Percentiles rank a stretch among this genome's conserved stretches.
phyloP scores from a whole-genome alignment of 2,113 vertebrate genomes.

The Probosciger aterrimus region DNA sequence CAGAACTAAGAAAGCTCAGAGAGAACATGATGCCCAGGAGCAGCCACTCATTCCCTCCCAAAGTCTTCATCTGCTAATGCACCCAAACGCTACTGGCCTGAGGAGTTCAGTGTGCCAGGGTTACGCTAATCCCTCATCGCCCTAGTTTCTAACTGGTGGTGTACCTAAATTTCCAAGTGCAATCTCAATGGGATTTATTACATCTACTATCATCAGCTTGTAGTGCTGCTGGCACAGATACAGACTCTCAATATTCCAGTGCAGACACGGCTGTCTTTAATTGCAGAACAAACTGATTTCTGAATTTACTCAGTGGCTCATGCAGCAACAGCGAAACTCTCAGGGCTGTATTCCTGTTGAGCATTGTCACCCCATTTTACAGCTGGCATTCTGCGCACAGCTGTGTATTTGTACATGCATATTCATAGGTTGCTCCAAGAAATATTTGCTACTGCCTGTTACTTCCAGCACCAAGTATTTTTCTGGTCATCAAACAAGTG shows the following conservation, averaged over 20 bases:
- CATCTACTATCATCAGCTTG: conserved; percentile 6
- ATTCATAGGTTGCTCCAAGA: neutral
- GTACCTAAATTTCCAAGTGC: conserved; percentile 58
- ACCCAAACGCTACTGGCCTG: neutral
- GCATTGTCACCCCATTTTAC: neutral
- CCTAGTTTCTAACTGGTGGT: conserved; percentile 47
- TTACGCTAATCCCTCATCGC: conserved; percentile 37
- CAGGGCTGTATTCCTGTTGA: neutral
- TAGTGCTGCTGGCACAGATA: conserved; percentile 15
- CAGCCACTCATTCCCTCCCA: neutral
- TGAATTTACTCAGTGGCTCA: neutral
- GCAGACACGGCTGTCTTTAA: neutral
- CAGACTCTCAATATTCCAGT: neutral
- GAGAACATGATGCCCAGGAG: neutral
- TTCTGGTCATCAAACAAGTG: neutral
- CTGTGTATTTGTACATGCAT: neutral
- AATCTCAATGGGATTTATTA: conserved; percentile 49
- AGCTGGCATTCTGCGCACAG: neutral
- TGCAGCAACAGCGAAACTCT: neutral
- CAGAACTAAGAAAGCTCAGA: neutral
- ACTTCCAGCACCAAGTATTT: neutral
- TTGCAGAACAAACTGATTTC: conserved; percentile 26
- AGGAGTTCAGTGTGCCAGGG: conserved; percentile 41
- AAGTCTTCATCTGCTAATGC: conserved; percentile 6
- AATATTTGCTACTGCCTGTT: neutral